A percentile compares a stretch with the other conserved stretches of the same genome.
Evolutionary conservation across 2,888 invertebrate genomes (phyloP).

Genomic region (Gymnosoma rotundatum): DNA sequence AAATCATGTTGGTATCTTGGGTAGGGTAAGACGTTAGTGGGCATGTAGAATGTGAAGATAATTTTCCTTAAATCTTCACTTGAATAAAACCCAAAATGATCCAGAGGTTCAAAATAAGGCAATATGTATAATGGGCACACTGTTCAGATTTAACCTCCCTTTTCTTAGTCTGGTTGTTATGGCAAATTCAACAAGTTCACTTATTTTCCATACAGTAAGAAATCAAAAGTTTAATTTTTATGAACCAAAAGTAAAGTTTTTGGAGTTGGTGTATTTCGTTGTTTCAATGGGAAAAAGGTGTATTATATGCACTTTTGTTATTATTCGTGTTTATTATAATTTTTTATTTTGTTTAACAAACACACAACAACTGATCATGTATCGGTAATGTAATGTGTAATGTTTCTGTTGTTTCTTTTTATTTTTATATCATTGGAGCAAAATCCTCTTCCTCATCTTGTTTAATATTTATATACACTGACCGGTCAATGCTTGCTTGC

Average conservation of each 20-base stretch:
- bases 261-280: conserved; percentile 29
- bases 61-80: no score
- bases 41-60: no score
- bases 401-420: conserved; percentile 32
- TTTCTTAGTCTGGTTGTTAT: no score
- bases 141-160: no score
- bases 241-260: no score
- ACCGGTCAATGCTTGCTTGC: conserved; percentile 24
- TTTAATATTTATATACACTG: conserved; percentile 24
- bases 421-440: conserved; percentile 54
- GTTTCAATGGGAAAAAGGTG: conserved; percentile 33
- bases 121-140: no score
- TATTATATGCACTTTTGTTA: conserved; percentile 64
- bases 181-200: no score
- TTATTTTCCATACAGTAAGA: no score
- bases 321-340: conserved; percentile 16
- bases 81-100: no score
- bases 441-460: conserved; percentile 61
- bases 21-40: no score
- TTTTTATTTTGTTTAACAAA: conserved; percentile 22
- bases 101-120: no score
- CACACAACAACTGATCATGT: conserved; percentile 55
- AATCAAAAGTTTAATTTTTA: neutral
- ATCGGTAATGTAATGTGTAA: conserved; percentile 26
- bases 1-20: no score